Evolutionary conservation across 2,797 vertebrate genomes (phyloP), one percentile per base, ranked within the genome.

Genomic region (Moxostoma hubbsi): DNA sequence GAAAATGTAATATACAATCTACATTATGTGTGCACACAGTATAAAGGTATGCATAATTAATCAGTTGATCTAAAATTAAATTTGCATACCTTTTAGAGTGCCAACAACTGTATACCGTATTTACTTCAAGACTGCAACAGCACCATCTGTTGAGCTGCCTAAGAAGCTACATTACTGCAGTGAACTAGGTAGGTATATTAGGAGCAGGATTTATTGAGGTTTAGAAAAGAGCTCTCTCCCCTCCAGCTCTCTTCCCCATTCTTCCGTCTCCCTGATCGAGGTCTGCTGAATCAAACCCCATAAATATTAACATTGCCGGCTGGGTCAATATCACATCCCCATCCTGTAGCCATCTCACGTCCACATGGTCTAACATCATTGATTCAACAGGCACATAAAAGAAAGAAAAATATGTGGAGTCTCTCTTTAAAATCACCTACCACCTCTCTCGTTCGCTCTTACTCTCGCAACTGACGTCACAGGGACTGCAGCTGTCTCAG

Each of bases 401-500:
- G 55, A 77, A 53, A 71, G 55, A 73, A 54, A 77, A 67, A 69
- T 61, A 65, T 61, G 55, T 13, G n/a, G 55, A 77, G 55, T 54
- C 67, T 59, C 54, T 43, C 49, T 58, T 70, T 77, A 69, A 36
- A 36, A 69, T 66, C 24, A 76, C 18, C 43, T 59, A 10, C 24
- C 50, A 16, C 45, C 64, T 66, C 59, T 54, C 18, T 54, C 51
- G 75, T 53, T 54, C 46, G 50, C 70, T 57, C 15, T 47, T 62
- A 58, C 55, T 61, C 58, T 49, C 51, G 51, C 43, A 45, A n/a
- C 49, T 81, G 89, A 91, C 88, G 83, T 91, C 90, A 92, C 76
- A 77, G 82, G 73, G 86, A 89, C 90, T 55, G 89, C 90, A 92
- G 68, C 58, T 78, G 79, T 88, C 77, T 66, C 74, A 82, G 69